Evolutionary conservation across 2,113 vertebrate genomes (phyloP).

Genomic region (Rallus limicola): DNA sequence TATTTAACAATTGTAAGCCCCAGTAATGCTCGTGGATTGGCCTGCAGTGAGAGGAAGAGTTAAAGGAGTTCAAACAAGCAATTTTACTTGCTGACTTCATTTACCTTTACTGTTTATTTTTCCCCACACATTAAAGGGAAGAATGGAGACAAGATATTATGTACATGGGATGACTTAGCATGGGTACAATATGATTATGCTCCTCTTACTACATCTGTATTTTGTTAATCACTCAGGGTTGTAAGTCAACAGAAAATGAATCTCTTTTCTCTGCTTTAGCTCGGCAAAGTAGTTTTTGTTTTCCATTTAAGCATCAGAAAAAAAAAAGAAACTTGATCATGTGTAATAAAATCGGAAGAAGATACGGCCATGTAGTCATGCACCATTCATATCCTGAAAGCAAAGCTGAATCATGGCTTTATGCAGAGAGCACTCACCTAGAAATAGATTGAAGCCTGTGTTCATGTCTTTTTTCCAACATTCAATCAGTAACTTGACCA

Average conservation of each 20-base stretch:
- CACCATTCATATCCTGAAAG: not conserved
- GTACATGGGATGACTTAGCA: not conserved
- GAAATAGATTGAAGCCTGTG: not conserved
- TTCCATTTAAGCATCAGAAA: not conserved
- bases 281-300: not conserved
- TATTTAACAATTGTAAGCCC: not conserved
- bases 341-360: not conserved
- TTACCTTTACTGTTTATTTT: not conserved
- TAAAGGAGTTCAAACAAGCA: not conserved
- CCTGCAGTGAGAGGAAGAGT: not conserved
- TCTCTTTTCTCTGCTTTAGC: not conserved
- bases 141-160: not conserved
- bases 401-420: not conserved
- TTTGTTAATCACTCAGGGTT: not conserved
- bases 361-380: not conserved
- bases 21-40: not conserved
- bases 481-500: not conserved
- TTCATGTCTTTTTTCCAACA: not conserved
- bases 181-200: not conserved
- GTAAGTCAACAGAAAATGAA: not conserved
- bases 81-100: not conserved
- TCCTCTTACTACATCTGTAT: not conserved
- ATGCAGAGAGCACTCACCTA: not conserved
- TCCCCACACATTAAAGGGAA: not conserved
- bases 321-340: not conserved